phyloP scores from a whole-genome alignment of 2,797 vertebrate genomes.

The Hemitrygon akajei region DNA sequence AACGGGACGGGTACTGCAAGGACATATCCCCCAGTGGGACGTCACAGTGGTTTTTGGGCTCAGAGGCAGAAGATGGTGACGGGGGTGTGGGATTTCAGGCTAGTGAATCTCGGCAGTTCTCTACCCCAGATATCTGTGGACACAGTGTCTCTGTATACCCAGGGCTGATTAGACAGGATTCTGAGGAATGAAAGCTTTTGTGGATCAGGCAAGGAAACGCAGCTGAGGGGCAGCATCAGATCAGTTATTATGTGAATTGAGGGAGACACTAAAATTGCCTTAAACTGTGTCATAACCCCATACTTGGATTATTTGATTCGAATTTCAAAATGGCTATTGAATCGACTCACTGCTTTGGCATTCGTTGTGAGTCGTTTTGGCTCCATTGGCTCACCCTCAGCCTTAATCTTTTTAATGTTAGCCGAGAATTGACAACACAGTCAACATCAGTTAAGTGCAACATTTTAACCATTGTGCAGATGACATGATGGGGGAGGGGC shows the following conservation, averaged over 20 bases:
- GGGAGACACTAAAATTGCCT: too few species aligned
- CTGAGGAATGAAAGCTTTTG: too few species aligned
- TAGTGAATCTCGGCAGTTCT: too few species aligned
- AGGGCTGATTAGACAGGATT: too few species aligned
- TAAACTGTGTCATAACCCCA: neutral
- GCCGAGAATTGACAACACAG: conserved; percentile 2
- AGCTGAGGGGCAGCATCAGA: neutral
- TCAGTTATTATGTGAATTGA: neutral
- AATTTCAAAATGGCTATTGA: neutral
- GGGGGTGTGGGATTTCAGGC: too few species aligned
- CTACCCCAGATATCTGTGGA: too few species aligned
- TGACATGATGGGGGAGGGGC: neutral
- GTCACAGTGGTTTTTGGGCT: too few species aligned
- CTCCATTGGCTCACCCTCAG: neutral
- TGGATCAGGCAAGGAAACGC: neutral
- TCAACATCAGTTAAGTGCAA: neutral
- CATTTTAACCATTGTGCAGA: neutral
- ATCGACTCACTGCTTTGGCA: neutral
- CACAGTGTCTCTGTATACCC: too few species aligned
- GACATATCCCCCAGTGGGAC: too few species aligned
- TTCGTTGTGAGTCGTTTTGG: neutral
- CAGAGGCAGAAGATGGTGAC: too few species aligned
- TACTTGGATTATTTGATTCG: neutral
- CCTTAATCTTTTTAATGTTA: neutral
- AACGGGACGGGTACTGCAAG: too few species aligned